Evolutionary conservation across 2,113 vertebrate genomes (phyloP).

Genomic region (Dolichallabes microphthalmus): DNA sequence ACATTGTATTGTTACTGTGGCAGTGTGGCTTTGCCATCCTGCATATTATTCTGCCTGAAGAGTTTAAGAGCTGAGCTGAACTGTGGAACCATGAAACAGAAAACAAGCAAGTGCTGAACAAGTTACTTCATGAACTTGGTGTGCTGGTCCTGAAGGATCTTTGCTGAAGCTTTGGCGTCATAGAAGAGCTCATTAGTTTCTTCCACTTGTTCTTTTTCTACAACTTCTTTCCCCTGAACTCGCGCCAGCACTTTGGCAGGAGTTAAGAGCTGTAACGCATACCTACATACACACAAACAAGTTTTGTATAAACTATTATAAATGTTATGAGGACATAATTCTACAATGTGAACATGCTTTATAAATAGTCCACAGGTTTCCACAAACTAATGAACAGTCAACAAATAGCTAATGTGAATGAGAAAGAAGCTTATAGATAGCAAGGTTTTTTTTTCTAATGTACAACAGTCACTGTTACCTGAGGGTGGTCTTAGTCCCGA

Average conservation of each 20-base stretch:
- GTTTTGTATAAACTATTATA: neutral
- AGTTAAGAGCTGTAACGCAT: slow-evolving; percentile 91
- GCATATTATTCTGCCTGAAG: neutral
- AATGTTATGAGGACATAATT: neutral
- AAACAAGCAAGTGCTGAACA: neutral
- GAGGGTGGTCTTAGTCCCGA: slow-evolving; percentile 94
- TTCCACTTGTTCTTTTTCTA: slow-evolving; percentile 94
- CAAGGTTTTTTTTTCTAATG: neutral
- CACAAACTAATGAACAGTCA: neutral
- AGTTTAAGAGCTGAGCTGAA: neutral
- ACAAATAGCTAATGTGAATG: neutral
- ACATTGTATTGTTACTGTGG: neutral
- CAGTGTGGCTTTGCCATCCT: neutral
- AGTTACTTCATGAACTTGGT: slow-evolving; percentile 95
- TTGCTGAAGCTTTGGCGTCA: slow-evolving; percentile 96
- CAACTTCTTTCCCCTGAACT: slow-evolving; percentile 91
- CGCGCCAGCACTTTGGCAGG: slow-evolving; percentile 89
- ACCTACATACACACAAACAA: slow-evolving; percentile 71
- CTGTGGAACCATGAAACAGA: neutral
- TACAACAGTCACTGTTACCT: slow-evolving; percentile 70
- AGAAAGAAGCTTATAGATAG: neutral
- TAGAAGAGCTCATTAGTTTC: slow-evolving; percentile 99
- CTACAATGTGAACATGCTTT: no score
- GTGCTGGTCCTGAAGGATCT: slow-evolving; percentile 95
- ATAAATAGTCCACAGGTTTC: neutral